phyloP scores from a whole-genome alignment of 2,888 invertebrate genomes.

The Cabera pusaria region DNA sequence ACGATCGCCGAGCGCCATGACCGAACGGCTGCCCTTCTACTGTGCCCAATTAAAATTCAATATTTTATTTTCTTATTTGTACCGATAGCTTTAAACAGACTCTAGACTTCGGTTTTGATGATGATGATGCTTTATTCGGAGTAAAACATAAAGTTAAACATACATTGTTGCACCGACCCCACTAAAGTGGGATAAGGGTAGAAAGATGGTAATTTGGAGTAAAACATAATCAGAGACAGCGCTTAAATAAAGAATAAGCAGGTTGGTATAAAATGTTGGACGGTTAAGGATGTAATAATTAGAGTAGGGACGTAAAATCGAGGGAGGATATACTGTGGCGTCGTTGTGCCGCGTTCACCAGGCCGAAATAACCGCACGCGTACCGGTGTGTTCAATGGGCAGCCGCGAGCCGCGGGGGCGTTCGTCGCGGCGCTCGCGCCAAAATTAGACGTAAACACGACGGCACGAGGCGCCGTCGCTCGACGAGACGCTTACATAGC shows the following conservation, averaged over 20 bases:
- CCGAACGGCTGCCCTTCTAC: conserved; percentile 30
- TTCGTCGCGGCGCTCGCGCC: conserved; percentile 79
- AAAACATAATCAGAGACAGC: too few species aligned
- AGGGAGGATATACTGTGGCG: conserved; percentile 52
- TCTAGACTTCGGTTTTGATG: too few species aligned
- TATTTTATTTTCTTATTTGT: conserved; percentile 36
- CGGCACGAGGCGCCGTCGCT: conserved; percentile 71
- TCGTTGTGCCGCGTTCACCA: conserved; percentile 58
- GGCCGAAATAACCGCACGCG: conserved; percentile 77
- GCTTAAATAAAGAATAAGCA: too few species aligned
- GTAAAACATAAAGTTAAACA: too few species aligned
- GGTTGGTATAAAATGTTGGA: too few species aligned
- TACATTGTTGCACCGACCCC: too few species aligned
- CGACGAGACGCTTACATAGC: conserved; percentile 40
- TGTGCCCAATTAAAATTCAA: conserved; percentile 60
- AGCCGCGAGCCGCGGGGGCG: conserved; percentile 60
- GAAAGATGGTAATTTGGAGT: too few species aligned
- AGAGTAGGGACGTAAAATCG: conserved; percentile 21
- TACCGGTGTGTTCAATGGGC: conserved; percentile 75
- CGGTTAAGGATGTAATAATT: conserved; percentile 10
- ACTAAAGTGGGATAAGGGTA: too few species aligned
- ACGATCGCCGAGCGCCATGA: conserved; percentile 41
- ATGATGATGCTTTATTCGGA: too few species aligned
- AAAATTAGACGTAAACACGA: conserved; percentile 82
- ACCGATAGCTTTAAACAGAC: conserved; percentile 6